Conservation (phyloP, 2,888 invertebrate genomes). For the Beris chalybata region DNA sequence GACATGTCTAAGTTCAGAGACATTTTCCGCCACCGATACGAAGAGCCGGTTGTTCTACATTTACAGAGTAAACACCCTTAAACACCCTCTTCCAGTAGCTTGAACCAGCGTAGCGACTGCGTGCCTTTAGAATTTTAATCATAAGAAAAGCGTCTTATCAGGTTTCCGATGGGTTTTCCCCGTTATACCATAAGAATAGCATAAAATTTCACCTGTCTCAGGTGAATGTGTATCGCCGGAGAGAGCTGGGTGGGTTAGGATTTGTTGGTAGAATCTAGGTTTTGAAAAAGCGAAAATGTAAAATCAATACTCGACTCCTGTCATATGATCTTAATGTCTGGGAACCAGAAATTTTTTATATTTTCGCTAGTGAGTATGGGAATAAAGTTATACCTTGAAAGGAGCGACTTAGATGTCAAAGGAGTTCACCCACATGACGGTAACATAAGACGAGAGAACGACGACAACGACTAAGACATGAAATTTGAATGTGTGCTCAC, state of each 20-base stretch:
- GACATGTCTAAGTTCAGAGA: too few species aligned
- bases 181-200: not conserved
- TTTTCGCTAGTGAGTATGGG: conserved; percentile 21
- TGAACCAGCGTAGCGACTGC: conserved; percentile 7
- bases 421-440: conserved; percentile 8
- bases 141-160: conserved; percentile 35
- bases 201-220: too few species aligned
- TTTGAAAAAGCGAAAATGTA: conserved; percentile 31
- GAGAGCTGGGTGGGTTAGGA: not conserved
- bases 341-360: conserved; percentile 7
- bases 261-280: too few species aligned
- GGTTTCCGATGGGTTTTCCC: conserved; percentile 23
- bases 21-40: not conserved
- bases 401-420: conserved; percentile 4
- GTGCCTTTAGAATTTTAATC: conserved; percentile 36
- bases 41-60: not conserved
- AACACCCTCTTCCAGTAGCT: not conserved
- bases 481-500: conserved; percentile 33
- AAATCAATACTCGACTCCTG: conserved; percentile 37
- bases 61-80: not conserved
- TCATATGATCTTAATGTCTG: conserved; percentile 34
- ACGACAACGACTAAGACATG: not conserved
- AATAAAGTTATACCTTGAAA: conserved; percentile 16
- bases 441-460: not conserved
- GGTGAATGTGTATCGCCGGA: too few species aligned